Percentiles rank a stretch among this genome's conserved stretches.
Evolutionary conservation across 2,888 invertebrate species (phyloP).

Genomic region (Synergus itoensis): DNA sequence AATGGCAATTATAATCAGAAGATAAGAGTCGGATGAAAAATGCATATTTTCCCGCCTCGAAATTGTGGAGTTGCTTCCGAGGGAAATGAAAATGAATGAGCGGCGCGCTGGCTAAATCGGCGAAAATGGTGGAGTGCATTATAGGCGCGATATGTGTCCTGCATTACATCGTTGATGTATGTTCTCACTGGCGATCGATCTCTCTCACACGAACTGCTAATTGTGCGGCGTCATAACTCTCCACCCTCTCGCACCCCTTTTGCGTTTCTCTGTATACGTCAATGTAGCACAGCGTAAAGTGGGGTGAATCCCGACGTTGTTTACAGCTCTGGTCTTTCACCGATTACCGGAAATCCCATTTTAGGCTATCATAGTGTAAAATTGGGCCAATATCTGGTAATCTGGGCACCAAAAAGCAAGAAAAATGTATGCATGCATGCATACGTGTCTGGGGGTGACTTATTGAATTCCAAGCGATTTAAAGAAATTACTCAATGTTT

Average conservation of each 20-base stretch:
- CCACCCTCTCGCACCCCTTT: slow-evolving; percentile 58
- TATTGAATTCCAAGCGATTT: too few relatives aligned
- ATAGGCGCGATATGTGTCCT: slow-evolving; percentile 68
- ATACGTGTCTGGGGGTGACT: too few relatives aligned
- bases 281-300: slow-evolving; percentile 53
- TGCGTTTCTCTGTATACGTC: slow-evolving; percentile 50
- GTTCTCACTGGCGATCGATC: slow-evolving; percentile 77
- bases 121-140: slow-evolving; percentile 65
- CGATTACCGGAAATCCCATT: slow-evolving; percentile 59
- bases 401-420: neutral
- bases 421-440: neutral
- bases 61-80: slow-evolving; percentile 3
- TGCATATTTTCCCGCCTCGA: neutral
- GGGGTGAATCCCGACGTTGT: slow-evolving; percentile 60
- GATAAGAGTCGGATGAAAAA: neutral
- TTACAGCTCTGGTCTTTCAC: slow-evolving; percentile 65
- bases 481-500: too few relatives aligned
- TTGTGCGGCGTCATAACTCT: slow-evolving; percentile 78
- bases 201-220: slow-evolving; percentile 78
- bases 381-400: neutral
- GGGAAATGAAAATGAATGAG: slow-evolving; percentile 65
- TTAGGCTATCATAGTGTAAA: slow-evolving; percentile 56
- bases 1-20: neutral
- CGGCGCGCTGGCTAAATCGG: slow-evolving; percentile 59
- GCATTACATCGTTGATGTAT: slow-evolving; percentile 76